Evolutionary conservation across 2,888 invertebrate genomes (phyloP).

Genomic region (Drosophila mimica): DNA sequence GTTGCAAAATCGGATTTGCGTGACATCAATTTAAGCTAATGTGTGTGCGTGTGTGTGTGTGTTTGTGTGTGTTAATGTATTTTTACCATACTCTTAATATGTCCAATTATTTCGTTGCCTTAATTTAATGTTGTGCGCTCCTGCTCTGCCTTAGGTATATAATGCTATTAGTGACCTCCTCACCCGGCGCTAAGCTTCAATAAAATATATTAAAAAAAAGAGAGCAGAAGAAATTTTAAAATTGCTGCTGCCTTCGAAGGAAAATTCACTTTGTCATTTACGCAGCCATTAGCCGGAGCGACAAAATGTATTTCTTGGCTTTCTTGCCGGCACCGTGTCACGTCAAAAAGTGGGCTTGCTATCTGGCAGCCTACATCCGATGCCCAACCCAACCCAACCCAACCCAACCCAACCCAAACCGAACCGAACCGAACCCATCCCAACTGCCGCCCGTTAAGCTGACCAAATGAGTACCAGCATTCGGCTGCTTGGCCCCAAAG

Average conservation of each 20-base stretch:
- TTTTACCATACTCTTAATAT: slow-evolving; percentile 30
- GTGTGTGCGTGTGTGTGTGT: slow-evolving; percentile 17
- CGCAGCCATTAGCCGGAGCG: slow-evolving; percentile 74
- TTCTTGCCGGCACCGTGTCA: slow-evolving; percentile 51
- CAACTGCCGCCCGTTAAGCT: slow-evolving; percentile 28
- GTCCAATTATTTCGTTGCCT: slow-evolving; percentile 48
- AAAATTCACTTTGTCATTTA: slow-evolving; percentile 79
- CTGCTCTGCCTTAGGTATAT: slow-evolving; percentile 40
- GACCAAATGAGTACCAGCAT: slow-evolving; percentile 70
- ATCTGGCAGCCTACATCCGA: slow-evolving; percentile 5
- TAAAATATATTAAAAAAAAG: slow-evolving; percentile 18
- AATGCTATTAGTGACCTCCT: slow-evolving; percentile 61
- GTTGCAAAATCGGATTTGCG: neutral
- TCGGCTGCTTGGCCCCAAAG: slow-evolving; percentile 45
- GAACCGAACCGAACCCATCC: neutral
- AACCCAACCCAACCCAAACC: neutral
- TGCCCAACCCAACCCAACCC: neutral
- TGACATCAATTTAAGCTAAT: slow-evolving; percentile 33
- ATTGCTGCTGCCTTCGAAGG: slow-evolving; percentile 36
- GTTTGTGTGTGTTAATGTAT: slow-evolving; percentile 30
- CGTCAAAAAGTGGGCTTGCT: slow-evolving; percentile 69
- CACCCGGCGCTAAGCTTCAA: slow-evolving; percentile 36
- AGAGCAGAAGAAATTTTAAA: slow-evolving; percentile 15
- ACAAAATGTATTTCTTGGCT: slow-evolving; percentile 57
- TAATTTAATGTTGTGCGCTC: slow-evolving; percentile 41